These are phyloP conservation scores for Scrobipalpa costella DNA, from an alignment of 2,888 invertebrate genomes.

Conservation along the genomic window DNA sequence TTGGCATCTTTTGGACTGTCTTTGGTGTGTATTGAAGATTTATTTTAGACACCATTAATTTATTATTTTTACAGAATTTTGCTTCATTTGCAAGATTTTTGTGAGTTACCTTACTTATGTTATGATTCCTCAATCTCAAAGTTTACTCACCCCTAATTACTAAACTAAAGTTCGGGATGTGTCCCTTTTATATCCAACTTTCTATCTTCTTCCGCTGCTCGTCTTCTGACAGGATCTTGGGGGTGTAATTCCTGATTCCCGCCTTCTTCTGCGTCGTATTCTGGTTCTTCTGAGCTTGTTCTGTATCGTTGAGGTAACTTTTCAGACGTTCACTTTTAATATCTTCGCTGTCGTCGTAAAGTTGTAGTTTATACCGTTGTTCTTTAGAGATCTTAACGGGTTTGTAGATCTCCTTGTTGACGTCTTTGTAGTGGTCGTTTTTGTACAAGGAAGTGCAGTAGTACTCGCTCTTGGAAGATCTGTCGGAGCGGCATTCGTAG, in stretches of 20 bases:
- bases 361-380: slow-evolving; percentile 69
- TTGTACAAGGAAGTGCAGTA: slow-evolving; percentile 75
- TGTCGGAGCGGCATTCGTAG: slow-evolving; percentile 68
- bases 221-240: slow-evolving; percentile 84
- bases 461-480: slow-evolving; percentile 68
- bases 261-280: slow-evolving; percentile 71
- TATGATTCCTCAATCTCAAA: not conserved
- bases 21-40: too few relatives aligned
- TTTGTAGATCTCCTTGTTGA: slow-evolving; percentile 74
- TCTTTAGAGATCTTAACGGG: slow-evolving; percentile 76
- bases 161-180: slow-evolving; percentile 11
- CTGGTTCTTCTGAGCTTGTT: slow-evolving; percentile 69
- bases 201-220: slow-evolving; percentile 79
- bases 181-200: slow-evolving; percentile 82
- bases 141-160: slow-evolving; percentile 29
- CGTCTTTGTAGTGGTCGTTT: slow-evolving; percentile 75
- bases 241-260: slow-evolving; percentile 86
- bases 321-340: slow-evolving; percentile 60
- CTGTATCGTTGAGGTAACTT: slow-evolving; percentile 64
- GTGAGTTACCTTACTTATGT: not conserved
- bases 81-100: too few relatives aligned
- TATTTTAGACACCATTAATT: too few relatives aligned
- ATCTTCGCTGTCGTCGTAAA: slow-evolving; percentile 68
- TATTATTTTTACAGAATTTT: too few relatives aligned
- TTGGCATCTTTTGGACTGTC: too few relatives aligned